These are phyloP conservation scores for Hybognathus amarus DNA, from an alignment of 2,797 vertebrate species.

Conservation along the genomic window DNA sequence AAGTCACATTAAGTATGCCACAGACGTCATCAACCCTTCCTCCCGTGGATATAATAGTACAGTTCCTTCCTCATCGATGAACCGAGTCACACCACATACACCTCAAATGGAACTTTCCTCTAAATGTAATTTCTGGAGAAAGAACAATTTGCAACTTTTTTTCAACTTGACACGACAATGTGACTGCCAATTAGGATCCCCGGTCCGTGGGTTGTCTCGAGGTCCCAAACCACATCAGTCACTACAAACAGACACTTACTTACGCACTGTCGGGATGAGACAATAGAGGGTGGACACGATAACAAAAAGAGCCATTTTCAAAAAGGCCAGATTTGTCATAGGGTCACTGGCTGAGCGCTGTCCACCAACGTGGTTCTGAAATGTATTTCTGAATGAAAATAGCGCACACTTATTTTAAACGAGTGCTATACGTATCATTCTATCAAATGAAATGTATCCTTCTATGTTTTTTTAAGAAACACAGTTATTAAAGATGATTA, in stretches of 20 bases:
- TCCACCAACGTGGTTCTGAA: constrained; percentile 47
- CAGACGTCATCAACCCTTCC: constrained; percentile 98
- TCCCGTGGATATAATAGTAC: constrained; percentile 96
- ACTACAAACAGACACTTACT: constrained; percentile 22
- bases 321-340: neutral
- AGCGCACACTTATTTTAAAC: neutral
- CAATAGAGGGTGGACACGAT: constrained; percentile 27
- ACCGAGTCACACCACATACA: constrained; percentile 85
- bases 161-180: constrained; percentile 52
- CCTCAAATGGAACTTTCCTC: constrained; percentile 74
- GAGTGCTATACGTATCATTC: neutral
- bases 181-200: constrained; percentile 53
- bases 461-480: neutral
- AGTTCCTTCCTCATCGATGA: constrained; percentile 90
- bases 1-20: constrained; percentile 97
- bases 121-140: constrained; percentile 55
- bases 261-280: constrained; percentile 7
- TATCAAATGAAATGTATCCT: fast-evolving
- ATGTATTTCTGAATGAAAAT: neutral
- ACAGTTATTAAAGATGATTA: neutral
- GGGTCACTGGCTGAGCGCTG: constrained; percentile 28
- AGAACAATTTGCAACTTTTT: constrained; percentile 64
- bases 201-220: constrained; percentile 42
- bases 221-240: constrained; percentile 22
- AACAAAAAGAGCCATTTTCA: constrained; percentile 10